These are phyloP conservation scores for Crotalus horridus DNA, from an alignment of 2,113 vertebrate species.

Conservation along the genomic window DNA sequence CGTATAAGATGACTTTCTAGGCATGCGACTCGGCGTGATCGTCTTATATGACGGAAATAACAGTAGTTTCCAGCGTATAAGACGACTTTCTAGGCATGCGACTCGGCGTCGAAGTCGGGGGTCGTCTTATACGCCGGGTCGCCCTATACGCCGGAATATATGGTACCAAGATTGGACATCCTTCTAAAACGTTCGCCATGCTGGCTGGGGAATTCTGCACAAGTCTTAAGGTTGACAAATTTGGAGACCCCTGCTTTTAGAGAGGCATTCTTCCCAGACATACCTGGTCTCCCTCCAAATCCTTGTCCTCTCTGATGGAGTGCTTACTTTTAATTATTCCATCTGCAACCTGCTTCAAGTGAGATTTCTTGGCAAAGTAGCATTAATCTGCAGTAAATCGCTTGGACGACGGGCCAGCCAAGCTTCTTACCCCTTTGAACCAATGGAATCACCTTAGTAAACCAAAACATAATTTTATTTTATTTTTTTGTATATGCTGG, in stretches of 20 bases:
- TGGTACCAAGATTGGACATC: no score
- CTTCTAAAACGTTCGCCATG: not conserved
- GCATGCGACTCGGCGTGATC: no score
- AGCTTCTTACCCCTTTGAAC: not conserved
- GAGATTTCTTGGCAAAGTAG: not conserved
- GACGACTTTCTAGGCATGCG: no score
- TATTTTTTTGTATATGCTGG: not conserved
- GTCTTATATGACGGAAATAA: no score
- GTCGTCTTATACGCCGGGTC: no score
- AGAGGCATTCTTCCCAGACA: not conserved
- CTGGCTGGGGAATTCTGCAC: not conserved
- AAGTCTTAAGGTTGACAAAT: not conserved
- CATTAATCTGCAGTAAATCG: slow-evolving; percentile 15
- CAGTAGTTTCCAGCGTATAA: no score
- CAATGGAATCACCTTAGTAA: slow-evolving; percentile 6
- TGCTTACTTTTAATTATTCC: not conserved
- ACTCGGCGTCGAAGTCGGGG: no score
- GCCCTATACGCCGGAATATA: no score
- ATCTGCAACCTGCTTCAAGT: not conserved
- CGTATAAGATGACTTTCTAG: no score
- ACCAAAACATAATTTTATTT: not conserved
- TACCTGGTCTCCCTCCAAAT: not conserved
- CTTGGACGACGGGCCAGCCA: not conserved
- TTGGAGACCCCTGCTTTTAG: not conserved
- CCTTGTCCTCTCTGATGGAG: not conserved